phyloP scores from a whole-genome alignment of 2,888 invertebrate species.

The Sphaerophoria taeniata region DNA sequence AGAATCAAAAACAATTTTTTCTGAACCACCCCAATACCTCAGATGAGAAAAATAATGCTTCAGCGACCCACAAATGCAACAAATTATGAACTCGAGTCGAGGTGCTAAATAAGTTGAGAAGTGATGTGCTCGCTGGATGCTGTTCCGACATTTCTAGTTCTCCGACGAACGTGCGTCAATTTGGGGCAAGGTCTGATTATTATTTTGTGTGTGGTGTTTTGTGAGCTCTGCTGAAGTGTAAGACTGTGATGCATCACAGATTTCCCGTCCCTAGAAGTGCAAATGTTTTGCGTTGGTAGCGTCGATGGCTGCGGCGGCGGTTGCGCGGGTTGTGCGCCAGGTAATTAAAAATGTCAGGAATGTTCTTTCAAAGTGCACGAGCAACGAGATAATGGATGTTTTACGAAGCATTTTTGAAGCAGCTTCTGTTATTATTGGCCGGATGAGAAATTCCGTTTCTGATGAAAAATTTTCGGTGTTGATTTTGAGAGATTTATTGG shows the following conservation, averaged over 20 bases:
- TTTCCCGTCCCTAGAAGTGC: not conserved
- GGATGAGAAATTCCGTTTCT: not conserved
- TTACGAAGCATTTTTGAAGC: constrained; percentile 40
- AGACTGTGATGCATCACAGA: not conserved
- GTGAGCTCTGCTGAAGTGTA: not conserved
- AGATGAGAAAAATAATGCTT: constrained; percentile 41
- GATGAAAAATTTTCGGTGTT: not conserved
- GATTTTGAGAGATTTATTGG: not conserved
- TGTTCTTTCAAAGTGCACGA: constrained; percentile 9
- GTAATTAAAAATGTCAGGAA: constrained; percentile 65
- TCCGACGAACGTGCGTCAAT: constrained; percentile 46
- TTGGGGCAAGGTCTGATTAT: constrained; percentile 51
- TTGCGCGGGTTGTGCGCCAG: not conserved
- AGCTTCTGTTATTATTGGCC: not conserved
- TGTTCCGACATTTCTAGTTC: not conserved
- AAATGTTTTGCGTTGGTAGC: constrained; percentile 15
- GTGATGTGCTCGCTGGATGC: constrained; percentile 4
- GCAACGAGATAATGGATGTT: constrained; percentile 58
- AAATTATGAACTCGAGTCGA: constrained; percentile 62
- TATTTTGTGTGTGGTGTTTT: not conserved
- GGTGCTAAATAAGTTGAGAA: constrained; percentile 27
- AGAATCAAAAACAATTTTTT: too few relatives aligned
- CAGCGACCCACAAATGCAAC: constrained; percentile 57
- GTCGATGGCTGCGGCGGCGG: too few relatives aligned
- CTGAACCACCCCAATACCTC: not conserved